Base-by-base conservation (phyloP, 92 coral and sea anemone species). In the Actinernus sp. region DNA sequence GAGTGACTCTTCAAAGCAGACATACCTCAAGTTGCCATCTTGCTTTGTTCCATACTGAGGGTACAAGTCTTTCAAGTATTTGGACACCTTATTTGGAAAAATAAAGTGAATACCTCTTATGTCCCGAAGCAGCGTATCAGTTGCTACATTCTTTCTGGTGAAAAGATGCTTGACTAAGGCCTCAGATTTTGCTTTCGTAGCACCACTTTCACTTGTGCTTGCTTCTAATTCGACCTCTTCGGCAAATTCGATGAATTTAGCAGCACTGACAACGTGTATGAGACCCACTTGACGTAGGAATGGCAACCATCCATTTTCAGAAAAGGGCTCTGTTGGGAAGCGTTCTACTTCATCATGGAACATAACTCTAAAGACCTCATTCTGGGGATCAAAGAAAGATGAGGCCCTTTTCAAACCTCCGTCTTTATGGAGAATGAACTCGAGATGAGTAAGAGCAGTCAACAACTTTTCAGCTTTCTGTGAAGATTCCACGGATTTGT, bases 271-370 rank as follows among this genome's bases (percentile, higher is more conserved):
- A 23, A 61, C 58, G 40, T 46, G 41, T 5, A 61, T 48, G 1
- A 88, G 72, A 12, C 95, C 95, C 0, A 88, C 37, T 44, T 55
- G 31, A 2, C 52, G 38, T 30, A 88, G 61, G 64, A 88, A 78
- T 4, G 45, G 34, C 26, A 78, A 43, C 95, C 95, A 88, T 0
- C 59, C 33, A 0, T 34, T 14, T 0, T 56, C 52, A 9, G 69
- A 25, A 38, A 88, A 88, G 23, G 87, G 83, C 20, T 47, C 20
- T 26, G 83, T 72, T 3, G 94, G 94, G 46, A 83, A 77, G 61
- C 28, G 9, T 7, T 68, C 69, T n/a, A n/a, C n/a, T 52, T 53
- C 31, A 17, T 53, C 40, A 8, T 5, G 31, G 2, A 88, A 48
- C 87, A 88, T 73, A 2, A 43, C 73, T 3, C 37, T n/a, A 59